A percentile compares a stretch with the other conserved stretches of the same genome.
Conservation (phyloP, 2,113 vertebrate genomes). For the Neolamprologus variostigma region DNA sequence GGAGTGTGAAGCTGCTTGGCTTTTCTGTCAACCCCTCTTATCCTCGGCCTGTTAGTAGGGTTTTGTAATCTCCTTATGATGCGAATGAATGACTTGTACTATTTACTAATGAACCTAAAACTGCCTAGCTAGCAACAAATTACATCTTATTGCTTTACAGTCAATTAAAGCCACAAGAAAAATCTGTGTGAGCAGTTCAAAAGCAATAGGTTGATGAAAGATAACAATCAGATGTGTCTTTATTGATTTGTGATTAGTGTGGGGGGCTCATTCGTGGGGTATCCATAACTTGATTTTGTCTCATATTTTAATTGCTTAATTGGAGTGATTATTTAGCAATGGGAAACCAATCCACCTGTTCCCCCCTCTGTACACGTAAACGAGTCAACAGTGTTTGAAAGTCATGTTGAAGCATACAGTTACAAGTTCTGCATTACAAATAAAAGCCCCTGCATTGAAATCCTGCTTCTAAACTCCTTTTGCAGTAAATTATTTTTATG, state of each 20-base stretch:
- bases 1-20: not conserved
- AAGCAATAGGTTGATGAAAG: conserved; percentile 48
- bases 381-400: not conserved
- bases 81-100: conserved; percentile 27
- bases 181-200: conserved; percentile 34
- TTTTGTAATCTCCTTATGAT: not conserved
- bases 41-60: not conserved
- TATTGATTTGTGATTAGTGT: conserved; percentile 66
- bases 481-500: not conserved
- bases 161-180: conserved; percentile 35
- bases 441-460: not conserved
- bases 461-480: not conserved
- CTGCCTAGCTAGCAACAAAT: conserved; percentile 12
- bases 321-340: conserved; percentile 71
- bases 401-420: not conserved
- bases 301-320: conserved; percentile 67
- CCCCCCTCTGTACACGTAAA: conserved; percentile 7
- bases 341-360: conserved; percentile 67
- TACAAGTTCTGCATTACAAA: not conserved
- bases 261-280: conserved; percentile 57
- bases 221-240: conserved; percentile 43
- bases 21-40: not conserved
- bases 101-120: conserved; percentile 49
- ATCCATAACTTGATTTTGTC: conserved; percentile 66
- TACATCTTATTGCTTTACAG: conserved; percentile 27